Percentiles rank a stretch among this genome's conserved stretches.
phyloP scores from a whole-genome alignment of 2,113 vertebrate genomes.

The Grammomys dolichurus region DNA sequence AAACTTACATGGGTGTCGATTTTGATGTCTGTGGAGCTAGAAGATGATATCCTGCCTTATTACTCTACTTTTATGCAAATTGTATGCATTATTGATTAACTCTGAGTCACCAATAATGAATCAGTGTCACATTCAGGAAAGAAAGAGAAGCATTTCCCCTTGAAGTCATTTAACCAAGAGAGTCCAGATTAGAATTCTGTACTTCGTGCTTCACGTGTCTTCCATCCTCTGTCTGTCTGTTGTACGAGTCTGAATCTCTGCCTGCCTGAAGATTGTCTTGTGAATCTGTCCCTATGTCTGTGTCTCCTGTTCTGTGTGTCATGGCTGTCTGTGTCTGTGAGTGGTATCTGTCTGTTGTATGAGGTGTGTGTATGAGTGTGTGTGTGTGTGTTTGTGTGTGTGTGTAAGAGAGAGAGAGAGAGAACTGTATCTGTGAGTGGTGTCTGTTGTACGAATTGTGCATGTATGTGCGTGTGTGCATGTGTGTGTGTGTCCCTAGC shows the following conservation, averaged over 20 bases:
- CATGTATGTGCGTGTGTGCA: background rate
- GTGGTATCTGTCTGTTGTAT: background rate
- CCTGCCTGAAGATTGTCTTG: background rate
- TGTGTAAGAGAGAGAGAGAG: background rate
- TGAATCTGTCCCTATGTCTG: background rate
- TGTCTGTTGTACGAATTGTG: background rate
- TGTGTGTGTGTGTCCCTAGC: background rate
- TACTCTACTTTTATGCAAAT: background rate
- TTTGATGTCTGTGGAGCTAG: background rate
- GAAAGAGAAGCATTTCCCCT: background rate
- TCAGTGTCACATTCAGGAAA: background rate
- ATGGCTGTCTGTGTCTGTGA: background rate
- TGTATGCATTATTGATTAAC: background rate
- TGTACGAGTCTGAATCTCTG: background rate
- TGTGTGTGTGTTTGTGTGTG: background rate
- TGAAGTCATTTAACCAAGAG: background rate
- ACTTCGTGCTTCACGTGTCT: background rate
- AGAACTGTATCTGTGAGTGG: background rate
- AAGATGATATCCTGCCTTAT: background rate
- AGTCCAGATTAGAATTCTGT: background rate
- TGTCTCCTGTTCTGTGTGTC: background rate
- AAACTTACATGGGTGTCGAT: background rate
- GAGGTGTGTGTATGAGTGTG: too few relatives aligned
- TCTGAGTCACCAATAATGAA: background rate
- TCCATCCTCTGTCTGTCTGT: background rate